Evolutionary conservation across 2,797 vertebrate genomes (phyloP).

Genomic region (Premnoplex brunnescens): DNA sequence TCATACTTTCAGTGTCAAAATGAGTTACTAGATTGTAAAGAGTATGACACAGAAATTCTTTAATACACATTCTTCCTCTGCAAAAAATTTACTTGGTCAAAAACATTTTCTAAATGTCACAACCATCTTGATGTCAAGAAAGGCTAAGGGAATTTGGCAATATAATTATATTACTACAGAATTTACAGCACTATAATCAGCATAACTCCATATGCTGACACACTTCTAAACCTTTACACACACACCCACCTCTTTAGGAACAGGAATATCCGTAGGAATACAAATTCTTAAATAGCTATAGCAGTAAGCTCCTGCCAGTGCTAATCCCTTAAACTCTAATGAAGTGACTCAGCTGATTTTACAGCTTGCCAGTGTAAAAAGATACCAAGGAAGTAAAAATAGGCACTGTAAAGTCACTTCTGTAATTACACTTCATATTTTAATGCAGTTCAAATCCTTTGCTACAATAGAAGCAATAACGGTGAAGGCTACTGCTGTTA

Average conservation of each 20-base stretch:
- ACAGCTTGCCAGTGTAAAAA: background rate
- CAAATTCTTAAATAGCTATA: background rate
- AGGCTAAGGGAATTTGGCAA: background rate
- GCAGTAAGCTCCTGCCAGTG: background rate
- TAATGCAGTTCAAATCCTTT: background rate
- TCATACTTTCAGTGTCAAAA: background rate
- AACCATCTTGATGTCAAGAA: background rate
- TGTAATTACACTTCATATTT: background rate
- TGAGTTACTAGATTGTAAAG: background rate
- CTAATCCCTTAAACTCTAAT: background rate
- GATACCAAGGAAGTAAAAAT: conserved; percentile 10
- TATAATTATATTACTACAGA: background rate
- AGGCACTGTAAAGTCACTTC: background rate
- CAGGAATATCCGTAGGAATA: background rate
- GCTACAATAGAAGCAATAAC: background rate
- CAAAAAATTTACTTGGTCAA: background rate
- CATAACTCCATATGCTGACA: background rate
- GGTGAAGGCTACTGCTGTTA: background rate
- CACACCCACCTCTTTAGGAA: background rate
- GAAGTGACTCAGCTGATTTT: conserved; percentile 56
- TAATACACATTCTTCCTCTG: background rate
- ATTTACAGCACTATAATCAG: background rate
- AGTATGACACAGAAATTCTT: background rate
- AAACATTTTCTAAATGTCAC: background rate
- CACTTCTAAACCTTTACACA: background rate